Conservation (phyloP, 2,888 invertebrate species). For the Cyrtodaria siliqua region DNA sequence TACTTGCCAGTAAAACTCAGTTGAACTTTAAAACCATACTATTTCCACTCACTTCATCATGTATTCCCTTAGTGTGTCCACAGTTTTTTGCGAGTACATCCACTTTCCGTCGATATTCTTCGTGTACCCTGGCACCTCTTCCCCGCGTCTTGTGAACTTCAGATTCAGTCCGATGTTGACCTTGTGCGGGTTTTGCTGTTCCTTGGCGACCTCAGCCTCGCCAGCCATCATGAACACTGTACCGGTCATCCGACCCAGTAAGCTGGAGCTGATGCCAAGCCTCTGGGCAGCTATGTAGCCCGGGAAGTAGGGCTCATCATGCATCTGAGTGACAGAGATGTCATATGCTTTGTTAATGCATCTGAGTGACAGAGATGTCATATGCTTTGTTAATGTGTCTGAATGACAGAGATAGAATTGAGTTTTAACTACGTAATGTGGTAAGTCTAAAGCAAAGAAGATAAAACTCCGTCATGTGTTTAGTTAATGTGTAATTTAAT, state of each 20-base stretch:
- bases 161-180: conserved; percentile 96
- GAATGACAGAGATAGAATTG: no score
- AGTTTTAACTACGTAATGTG: no score
- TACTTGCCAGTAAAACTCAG: no score
- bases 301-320: conserved; percentile 77
- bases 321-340: conserved; percentile 37
- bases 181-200: conserved; percentile 69
- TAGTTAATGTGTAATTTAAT: no score
- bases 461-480: no score
- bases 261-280: conserved; percentile 88
- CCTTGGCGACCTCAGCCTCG: conserved; percentile 62
- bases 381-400: no score
- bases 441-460: no score
- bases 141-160: conserved; percentile 93
- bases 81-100: conserved; percentile 93
- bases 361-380: no score
- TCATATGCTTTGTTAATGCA: no score
- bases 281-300: conserved; percentile 84
- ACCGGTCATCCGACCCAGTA: conserved; percentile 95
- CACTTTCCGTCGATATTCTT: conserved; percentile 89
- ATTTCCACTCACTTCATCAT: conserved; percentile 86
- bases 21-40: no score
- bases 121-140: conserved; percentile 93
- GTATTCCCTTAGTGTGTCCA: conserved; percentile 91
- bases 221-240: conserved; percentile 90